Conservation (phyloP, 2,113 vertebrate species). For the Colistium nudipinnis region DNA sequence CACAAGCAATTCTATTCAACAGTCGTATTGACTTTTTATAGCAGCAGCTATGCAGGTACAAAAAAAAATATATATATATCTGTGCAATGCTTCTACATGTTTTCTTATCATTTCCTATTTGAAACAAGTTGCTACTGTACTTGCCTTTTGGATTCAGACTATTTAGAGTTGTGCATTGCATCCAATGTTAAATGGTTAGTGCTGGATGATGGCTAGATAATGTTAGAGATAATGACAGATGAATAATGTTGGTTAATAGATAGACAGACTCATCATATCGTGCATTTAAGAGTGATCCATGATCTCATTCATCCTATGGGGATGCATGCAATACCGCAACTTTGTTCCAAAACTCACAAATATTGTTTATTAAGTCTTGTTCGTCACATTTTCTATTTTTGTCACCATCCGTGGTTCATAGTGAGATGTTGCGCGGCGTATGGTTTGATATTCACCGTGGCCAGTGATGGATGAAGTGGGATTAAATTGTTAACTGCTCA, state of each 20-base stretch:
- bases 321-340: background rate
- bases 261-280: background rate
- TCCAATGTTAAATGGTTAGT: too few species aligned
- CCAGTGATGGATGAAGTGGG: slow-evolving; percentile 17
- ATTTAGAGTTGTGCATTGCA: too few species aligned
- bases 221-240: background rate
- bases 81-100: background rate
- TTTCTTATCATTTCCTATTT: background rate
- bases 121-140: background rate
- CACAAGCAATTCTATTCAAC: too few species aligned
- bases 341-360: background rate
- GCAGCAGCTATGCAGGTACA: background rate
- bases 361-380: background rate
- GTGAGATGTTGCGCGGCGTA: slow-evolving; percentile 1
- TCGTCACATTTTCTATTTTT: background rate
- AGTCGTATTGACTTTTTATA: background rate
- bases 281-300: too few species aligned
- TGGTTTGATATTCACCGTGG: slow-evolving; percentile 7
- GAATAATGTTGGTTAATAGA: background rate
- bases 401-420: too few species aligned
- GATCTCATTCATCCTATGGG: too few species aligned
- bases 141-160: background rate
- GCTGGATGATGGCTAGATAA: background rate
- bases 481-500: slow-evolving; percentile 34
- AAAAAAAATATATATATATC: too few species aligned